Percentiles rank a stretch among this genome's conserved stretches.
Conservation (phyloP, 2,888 invertebrate genomes). For the Salticus scenicus region DNA sequence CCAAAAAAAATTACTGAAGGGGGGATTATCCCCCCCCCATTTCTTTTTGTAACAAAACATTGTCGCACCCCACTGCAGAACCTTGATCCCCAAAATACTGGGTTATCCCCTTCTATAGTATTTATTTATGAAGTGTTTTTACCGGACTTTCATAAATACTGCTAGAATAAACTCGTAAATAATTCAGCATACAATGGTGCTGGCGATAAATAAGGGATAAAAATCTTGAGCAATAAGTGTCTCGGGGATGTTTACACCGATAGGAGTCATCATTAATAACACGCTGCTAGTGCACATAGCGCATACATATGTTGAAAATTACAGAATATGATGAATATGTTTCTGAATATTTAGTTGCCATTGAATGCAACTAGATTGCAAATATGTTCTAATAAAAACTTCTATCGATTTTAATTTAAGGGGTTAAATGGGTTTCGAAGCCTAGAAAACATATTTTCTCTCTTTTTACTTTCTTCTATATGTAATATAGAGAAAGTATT, state of each 20-base stretch:
- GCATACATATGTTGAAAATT: too few species aligned
- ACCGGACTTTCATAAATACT: slow-evolving; percentile 44
- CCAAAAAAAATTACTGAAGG: background rate
- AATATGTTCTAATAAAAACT: too few species aligned
- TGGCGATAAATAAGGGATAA: slow-evolving; percentile 32
- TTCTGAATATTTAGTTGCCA: too few species aligned
- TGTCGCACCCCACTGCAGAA: background rate
- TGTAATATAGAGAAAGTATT: too few species aligned
- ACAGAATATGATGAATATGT: too few species aligned
- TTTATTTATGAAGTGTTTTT: slow-evolving; percentile 51
- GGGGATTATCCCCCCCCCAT: background rate
- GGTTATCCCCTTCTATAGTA: background rate
- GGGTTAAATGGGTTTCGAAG: too few species aligned
- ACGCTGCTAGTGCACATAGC: too few species aligned
- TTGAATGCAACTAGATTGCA: too few species aligned
- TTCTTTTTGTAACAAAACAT: background rate
- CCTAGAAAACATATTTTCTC: too few species aligned
- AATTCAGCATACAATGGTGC: slow-evolving; percentile 34
- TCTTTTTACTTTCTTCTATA: too few species aligned
- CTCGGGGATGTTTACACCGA: background rate
- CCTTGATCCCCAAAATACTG: background rate
- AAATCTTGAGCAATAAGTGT: background rate
- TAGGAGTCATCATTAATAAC: too few species aligned
- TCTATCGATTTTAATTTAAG: too few species aligned
- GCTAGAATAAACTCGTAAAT: slow-evolving; percentile 36